These are phyloP conservation scores for Tetranychus cinnabarinus DNA, from an alignment of 1,140 invertebrate genomes.

Conservation along the genomic window DNA sequence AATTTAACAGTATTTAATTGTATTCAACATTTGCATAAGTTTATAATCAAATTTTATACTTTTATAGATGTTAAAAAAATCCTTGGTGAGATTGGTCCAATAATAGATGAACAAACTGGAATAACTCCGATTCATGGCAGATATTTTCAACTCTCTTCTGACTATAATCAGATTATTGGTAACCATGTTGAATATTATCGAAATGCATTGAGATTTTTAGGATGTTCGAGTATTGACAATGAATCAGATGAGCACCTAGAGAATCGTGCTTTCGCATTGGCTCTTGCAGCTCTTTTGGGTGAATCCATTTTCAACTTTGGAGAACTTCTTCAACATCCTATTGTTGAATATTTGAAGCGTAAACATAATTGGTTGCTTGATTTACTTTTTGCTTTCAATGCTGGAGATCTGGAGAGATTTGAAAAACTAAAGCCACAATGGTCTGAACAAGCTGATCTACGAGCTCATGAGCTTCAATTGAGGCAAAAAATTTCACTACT, in stretches of 20 bases:
- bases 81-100: slow-evolving; percentile 64
- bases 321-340: slow-evolving; percentile 70
- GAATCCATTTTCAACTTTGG: slow-evolving; percentile 94
- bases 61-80: slow-evolving; percentile 32
- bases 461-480: slow-evolving; percentile 54
- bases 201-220: slow-evolving; percentile 77
- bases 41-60: not conserved
- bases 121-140: slow-evolving; percentile 77
- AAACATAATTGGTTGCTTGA: slow-evolving; percentile 68
- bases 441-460: slow-evolving; percentile 60
- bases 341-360: slow-evolving; percentile 55
- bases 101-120: slow-evolving; percentile 67
- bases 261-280: slow-evolving; percentile 69
- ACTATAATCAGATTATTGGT: slow-evolving; percentile 61
- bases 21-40: not conserved
- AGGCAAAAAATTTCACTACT: slow-evolving; percentile 79
- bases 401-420: slow-evolving; percentile 64
- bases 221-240: slow-evolving; percentile 57
- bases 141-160: slow-evolving; percentile 79
- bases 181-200: slow-evolving; percentile 83
- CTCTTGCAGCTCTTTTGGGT: slow-evolving; percentile 74
- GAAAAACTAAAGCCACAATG: slow-evolving; percentile 53
- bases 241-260: slow-evolving; percentile 25
- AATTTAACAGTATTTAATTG: not conserved
- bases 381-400: slow-evolving; percentile 72